Percentiles rank a stretch among this genome's conserved stretches.
These are phyloP conservation scores for Typhlichthys eigenmanni DNA, from an alignment of 2,797 vertebrate species.

Conservation along the genomic window DNA sequence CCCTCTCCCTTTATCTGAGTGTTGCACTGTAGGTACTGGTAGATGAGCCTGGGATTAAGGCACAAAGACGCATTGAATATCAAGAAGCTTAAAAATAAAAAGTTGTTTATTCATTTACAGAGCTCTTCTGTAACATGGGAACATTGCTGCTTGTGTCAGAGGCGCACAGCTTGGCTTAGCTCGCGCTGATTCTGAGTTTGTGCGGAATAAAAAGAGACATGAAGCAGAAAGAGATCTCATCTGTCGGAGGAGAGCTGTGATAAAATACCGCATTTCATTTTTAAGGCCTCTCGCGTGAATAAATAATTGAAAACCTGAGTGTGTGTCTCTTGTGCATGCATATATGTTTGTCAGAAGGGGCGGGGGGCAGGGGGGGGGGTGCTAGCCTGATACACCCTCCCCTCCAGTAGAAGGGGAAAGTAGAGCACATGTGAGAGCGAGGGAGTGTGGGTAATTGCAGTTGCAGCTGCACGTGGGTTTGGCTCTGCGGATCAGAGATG, in stretches of 20 bases:
- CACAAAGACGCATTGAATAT: background rate
- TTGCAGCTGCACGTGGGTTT: conserved; percentile 50
- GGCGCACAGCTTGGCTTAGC: too few species aligned
- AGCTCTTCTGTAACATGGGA: too few species aligned
- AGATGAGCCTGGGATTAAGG: background rate
- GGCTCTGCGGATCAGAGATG: conserved; percentile 22
- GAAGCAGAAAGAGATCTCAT: too few species aligned
- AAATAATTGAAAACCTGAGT: background rate
- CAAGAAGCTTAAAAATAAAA: background rate
- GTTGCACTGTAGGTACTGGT: background rate
- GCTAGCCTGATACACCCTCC: conserved; percentile 38
- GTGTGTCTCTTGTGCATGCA: background rate
- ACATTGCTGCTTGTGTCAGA: too few species aligned
- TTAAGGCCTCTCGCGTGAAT: too few species aligned
- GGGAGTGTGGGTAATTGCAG: conserved; percentile 53
- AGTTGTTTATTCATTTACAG: too few species aligned
- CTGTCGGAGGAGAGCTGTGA: background rate
- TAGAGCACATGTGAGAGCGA: conserved; percentile 68
- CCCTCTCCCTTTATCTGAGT: background rate
- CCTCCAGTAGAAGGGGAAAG: conserved; percentile 58
- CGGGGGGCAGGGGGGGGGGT: background rate
- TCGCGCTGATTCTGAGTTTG: too few species aligned
- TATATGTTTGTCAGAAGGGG: conserved; percentile 7
- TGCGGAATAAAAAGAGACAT: too few species aligned
- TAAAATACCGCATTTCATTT: too few species aligned